Conservation (phyloP, 2,113 vertebrate species). For the Piprites chloris region DNA sequence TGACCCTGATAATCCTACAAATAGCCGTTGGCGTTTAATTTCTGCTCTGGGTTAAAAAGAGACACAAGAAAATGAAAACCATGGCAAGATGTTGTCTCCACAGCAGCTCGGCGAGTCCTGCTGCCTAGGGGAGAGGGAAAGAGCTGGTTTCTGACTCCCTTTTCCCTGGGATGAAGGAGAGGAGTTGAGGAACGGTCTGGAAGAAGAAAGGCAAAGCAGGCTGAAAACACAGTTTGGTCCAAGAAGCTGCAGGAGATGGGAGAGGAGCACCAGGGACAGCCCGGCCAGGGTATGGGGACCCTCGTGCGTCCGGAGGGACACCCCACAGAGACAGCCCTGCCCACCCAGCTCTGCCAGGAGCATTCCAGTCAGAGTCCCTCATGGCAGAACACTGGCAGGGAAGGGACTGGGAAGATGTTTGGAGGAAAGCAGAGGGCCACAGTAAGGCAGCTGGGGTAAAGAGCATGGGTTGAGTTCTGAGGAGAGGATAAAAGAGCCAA, state of each 20-base stretch:
- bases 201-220: not conserved
- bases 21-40: not conserved
- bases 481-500: not conserved
- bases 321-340: rapidly evolving
- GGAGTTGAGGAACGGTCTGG: not conserved
- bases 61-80: not conserved
- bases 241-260: not conserved
- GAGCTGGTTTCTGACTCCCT: not conserved
- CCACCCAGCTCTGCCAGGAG: not conserved
- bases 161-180: not conserved
- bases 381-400: rapidly evolving
- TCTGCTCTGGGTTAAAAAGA: not conserved
- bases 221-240: not conserved
- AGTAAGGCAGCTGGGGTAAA: not conserved
- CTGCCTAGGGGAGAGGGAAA: not conserved
- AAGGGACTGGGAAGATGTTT: not conserved
- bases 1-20: not conserved
- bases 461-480: not conserved
- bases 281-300: not conserved
- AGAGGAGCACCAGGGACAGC: not conserved
- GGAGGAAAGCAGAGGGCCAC: not conserved
- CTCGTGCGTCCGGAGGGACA: not conserved
- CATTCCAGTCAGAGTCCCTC: not conserved
- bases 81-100: too few relatives aligned
- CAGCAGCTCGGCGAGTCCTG: not conserved